Base-by-base conservation (phyloP, 2,888 invertebrate species). In the Urechis unicinctus region DNA sequence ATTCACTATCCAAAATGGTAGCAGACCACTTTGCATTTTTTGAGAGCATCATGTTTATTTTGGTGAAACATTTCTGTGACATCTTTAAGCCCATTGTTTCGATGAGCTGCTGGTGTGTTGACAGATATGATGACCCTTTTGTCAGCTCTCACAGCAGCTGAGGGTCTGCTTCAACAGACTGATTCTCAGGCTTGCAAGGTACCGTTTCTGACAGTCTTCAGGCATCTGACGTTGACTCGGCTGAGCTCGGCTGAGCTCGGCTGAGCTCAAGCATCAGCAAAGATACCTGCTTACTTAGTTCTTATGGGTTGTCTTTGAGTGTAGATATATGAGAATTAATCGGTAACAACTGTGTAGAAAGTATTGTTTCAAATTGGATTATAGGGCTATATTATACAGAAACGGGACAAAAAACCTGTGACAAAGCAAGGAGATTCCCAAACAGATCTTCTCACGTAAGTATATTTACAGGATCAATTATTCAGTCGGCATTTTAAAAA, bases 351-450 rank as follows among this genome's bases (percentile, higher is more conserved):
- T n/a, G n/a, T n/a, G n/a, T n/a, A n/a, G n/a, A n/a, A n/a, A n/a
- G n/a, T n/a, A n/a, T n/a, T n/a, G n/a, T 13, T 36, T 36, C 36
- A 13, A 13, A 9, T 36, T 41, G 21, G 31, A 29, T 48, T 48
- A 13, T 48, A 78, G 85, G 92, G 95, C 21, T 93, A 84, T 73
- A 87, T 95, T 62, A 86, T 89, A 30, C 91, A 93, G 73, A 91
- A 90, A 74, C 85, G 84, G 69, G 91, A 92, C 72, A 83, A 84
- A 53, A 85, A 87, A 55, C 9, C 36, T 13, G 9, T n/a, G n/a
- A n/a, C n/a, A n/a, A n/a, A n/a, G n/a, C n/a, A n/a, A n/a, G n/a
- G n/a, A n/a, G n/a, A n/a, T n/a, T n/a, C n/a, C n/a, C n/a, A n/a
- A n/a, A n/a, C n/a, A n/a, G n/a, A n/a, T n/a, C n/a, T n/a, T n/a